A percentile compares a stretch with the other conserved stretches of the same genome.
Evolutionary conservation across 2,797 vertebrate species (phyloP).

Genomic region (Sebastes miniatus): DNA sequence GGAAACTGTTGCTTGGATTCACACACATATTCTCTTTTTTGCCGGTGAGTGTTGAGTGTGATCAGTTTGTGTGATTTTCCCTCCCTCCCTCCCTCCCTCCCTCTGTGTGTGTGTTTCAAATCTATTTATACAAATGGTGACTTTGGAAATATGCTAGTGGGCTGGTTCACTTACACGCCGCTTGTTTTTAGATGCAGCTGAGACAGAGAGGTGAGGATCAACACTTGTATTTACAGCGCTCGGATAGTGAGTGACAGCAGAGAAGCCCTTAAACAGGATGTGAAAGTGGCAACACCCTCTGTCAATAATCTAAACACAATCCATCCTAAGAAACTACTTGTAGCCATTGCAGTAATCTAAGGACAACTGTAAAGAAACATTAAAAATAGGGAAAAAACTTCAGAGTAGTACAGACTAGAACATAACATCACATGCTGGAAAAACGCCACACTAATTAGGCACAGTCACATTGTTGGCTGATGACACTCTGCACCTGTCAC

Average conservation of each 20-base stretch:
- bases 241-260: background rate
- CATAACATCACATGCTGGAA: background rate
- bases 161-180: background rate
- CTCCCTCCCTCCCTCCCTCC: too few relatives aligned
- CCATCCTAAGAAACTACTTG: background rate
- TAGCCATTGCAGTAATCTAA: background rate
- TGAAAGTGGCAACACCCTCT: background rate
- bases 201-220: background rate
- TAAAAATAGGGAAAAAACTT: background rate
- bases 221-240: background rate
- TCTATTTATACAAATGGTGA: conserved; percentile 58
- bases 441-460: background rate
- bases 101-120: conserved; percentile 1
- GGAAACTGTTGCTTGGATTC: conserved; percentile 11
- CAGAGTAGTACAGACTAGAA: background rate
- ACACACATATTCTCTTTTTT: conserved; percentile 4
- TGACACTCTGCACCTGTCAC: background rate
- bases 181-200: conserved; percentile 21
- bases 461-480: background rate
- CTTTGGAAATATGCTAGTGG: conserved; percentile 41
- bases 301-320: background rate
- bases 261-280: background rate
- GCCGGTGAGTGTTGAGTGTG: conserved; percentile 47
- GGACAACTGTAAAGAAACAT: background rate
- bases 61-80: background rate